A percentile compares a stretch with the other conserved stretches of the same genome.
phyloP scores from a whole-genome alignment of 2,113 vertebrate species.

The Pseudorasbora parva region DNA sequence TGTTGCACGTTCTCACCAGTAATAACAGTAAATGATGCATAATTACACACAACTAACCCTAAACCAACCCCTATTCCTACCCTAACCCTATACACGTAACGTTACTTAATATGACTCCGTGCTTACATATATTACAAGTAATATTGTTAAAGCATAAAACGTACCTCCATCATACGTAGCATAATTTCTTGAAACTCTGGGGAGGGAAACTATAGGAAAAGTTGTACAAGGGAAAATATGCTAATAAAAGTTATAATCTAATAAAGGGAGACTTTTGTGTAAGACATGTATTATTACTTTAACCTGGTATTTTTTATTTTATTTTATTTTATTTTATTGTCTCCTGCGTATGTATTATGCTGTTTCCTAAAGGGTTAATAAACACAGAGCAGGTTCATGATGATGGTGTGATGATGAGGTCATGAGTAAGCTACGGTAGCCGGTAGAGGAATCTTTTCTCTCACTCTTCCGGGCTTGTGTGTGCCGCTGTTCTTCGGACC shows the following conservation, averaged over 20 bases:
- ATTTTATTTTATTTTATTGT: background rate
- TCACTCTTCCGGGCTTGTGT: constrained; percentile 27
- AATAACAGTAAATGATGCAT: too few species aligned
- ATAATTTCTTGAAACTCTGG: background rate
- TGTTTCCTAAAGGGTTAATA: constrained; percentile 1
- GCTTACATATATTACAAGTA: too few species aligned
- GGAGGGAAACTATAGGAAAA: background rate
- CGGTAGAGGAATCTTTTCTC: background rate
- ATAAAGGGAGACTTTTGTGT: background rate
- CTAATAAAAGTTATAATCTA: background rate
- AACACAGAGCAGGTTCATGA: background rate
- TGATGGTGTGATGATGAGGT: constrained; percentile 26
- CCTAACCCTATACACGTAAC: too few species aligned
- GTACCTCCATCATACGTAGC: too few species aligned
- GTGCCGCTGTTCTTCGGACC: constrained; percentile 30
- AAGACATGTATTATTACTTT: background rate
- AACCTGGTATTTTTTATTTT: background rate
- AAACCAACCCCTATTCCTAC: too few species aligned
- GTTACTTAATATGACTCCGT: too few species aligned
- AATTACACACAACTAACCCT: too few species aligned
- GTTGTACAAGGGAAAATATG: background rate
- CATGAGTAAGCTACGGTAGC: background rate
- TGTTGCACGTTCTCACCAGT: too few species aligned
- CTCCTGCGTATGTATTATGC: too few species aligned
- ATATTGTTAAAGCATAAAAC: too few species aligned